Evolutionary conservation across 2,888 invertebrate genomes (phyloP).

Genomic region (Mycalesis mineus): DNA sequence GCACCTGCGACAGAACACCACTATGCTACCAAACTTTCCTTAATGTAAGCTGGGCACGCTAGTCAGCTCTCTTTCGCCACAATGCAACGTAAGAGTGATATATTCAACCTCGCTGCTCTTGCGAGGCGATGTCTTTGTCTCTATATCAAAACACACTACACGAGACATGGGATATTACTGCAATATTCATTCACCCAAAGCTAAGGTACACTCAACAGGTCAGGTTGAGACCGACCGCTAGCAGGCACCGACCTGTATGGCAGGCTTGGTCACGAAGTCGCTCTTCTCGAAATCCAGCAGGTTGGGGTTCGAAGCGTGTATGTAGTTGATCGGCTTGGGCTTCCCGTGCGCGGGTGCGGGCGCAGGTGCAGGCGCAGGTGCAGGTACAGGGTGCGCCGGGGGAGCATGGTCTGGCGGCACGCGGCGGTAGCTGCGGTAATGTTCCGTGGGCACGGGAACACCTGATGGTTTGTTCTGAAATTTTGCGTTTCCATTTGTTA

Average conservation of each 20-base stretch:
- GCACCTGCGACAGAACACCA: constrained; percentile 19
- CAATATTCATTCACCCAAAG: too few relatives aligned
- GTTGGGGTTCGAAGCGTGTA: constrained; percentile 85
- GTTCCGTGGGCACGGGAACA: constrained; percentile 86
- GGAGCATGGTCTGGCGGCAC: constrained; percentile 27
- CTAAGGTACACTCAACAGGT: too few relatives aligned
- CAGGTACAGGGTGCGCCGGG: not conserved
- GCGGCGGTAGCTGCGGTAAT: constrained; percentile 62
- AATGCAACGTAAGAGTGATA: too few relatives aligned
- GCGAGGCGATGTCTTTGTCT: too few relatives aligned
- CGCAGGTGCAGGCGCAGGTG: not conserved
- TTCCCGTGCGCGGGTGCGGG: constrained; percentile 8
- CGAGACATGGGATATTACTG: too few relatives aligned
- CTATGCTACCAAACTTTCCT: too few relatives aligned
- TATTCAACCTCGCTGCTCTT: too few relatives aligned
- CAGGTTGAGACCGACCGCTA: not conserved
- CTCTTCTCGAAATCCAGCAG: constrained; percentile 80
- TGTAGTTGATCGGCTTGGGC: constrained; percentile 78
- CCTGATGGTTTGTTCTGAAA: constrained; percentile 49
- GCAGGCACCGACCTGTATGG: constrained; percentile 35
- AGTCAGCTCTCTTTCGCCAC: too few relatives aligned
- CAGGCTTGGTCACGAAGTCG: constrained; percentile 50
- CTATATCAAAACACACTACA: too few relatives aligned
- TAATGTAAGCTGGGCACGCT: too few relatives aligned
- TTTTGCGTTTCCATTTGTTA: not conserved